Base-by-base conservation (phyloP, 2,888 invertebrate genomes). In the Apotomis turbidana region DNA sequence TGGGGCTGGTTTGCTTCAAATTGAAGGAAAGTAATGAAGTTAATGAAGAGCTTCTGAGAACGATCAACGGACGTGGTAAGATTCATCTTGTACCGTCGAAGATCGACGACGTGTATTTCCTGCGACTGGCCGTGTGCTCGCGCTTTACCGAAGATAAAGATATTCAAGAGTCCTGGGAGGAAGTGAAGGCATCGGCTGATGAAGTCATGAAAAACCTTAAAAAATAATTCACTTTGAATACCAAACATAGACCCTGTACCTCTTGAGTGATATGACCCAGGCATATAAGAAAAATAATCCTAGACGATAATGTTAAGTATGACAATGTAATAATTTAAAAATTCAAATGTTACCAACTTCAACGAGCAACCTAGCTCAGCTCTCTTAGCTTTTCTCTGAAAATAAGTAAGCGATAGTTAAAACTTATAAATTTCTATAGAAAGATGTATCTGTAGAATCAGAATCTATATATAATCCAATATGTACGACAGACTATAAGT, bases 1-100 rank as follows among this genome's bases (percentile, higher is more conserved):
- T 99, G 95, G 99, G 99, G 0, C 94, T 99, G 13, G 99, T 99
- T 49, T 99, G 99, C 91, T 99, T 99, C 93, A 95, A 98, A 78
- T 88, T 99, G 12, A 99, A 98, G 94, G 97, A 96, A 8, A 90
- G 94, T 0, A 98, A 99, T 85, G 97, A 97, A 76, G 79, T 95
- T 3, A 99, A 97, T 83, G 98, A 99, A 86, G 93, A 94, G 3
- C 90, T 99, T 1, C 88, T 98, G 75, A 97, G 97, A 83, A 95
- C 95, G 70, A 97, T 99, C 74, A 99, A 99, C 85, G 97, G 97
- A 0, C 95, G 97, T 69, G 98, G 98, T 4, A 96, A 97, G 78
- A 98, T 99, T 76, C 98, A 99, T 86, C 94, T 99, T 83, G 98
- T 98, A 13, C 98, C 99, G 0, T 97, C 98, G 0, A 97, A 97